Conservation (phyloP, 2,888 invertebrate species). For the Volucella inanis region DNA sequence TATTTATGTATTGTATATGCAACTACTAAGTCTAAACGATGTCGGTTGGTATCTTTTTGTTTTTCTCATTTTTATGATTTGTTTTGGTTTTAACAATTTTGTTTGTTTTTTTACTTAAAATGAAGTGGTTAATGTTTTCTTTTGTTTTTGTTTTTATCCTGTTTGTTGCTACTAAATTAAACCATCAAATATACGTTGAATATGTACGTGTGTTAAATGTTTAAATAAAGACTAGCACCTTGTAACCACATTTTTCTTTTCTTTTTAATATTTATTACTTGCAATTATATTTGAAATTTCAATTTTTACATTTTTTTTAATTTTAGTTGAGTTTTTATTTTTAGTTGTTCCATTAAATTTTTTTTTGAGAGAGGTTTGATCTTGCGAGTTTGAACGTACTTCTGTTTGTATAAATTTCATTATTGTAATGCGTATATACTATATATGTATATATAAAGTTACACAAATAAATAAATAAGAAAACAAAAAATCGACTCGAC, state of each 20-base stretch:
- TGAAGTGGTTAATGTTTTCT: constrained; percentile 33
- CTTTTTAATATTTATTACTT: constrained; percentile 14
- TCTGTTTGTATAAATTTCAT: no score
- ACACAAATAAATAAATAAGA: no score
- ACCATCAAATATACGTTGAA: constrained; percentile 44
- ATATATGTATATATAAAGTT: no score
- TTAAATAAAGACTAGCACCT: constrained; percentile 58
- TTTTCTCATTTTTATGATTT: constrained; percentile 2
- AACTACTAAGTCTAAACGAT: constrained; percentile 71
- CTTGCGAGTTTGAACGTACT: no score
- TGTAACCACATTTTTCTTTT: constrained; percentile 30
- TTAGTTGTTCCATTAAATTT: not conserved
- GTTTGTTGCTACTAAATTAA: constrained; percentile 25
- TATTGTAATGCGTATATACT: no score
- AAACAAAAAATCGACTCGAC: no score
- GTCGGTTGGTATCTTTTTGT: constrained; percentile 52
- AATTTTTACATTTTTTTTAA: not conserved
- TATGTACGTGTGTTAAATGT: constrained; percentile 37
- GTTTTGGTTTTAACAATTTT: constrained; percentile 23
- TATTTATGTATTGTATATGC: constrained; percentile 67
- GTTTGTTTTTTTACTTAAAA: constrained; percentile 34
- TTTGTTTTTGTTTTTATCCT: constrained; percentile 4
- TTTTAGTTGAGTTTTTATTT: not conserved
- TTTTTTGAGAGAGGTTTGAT: not conserved
- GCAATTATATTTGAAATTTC: constrained; percentile 10